phyloP scores from a whole-genome alignment of 53 echinoderm and acorn worm species.

The Apostichopus leukothele region DNA sequence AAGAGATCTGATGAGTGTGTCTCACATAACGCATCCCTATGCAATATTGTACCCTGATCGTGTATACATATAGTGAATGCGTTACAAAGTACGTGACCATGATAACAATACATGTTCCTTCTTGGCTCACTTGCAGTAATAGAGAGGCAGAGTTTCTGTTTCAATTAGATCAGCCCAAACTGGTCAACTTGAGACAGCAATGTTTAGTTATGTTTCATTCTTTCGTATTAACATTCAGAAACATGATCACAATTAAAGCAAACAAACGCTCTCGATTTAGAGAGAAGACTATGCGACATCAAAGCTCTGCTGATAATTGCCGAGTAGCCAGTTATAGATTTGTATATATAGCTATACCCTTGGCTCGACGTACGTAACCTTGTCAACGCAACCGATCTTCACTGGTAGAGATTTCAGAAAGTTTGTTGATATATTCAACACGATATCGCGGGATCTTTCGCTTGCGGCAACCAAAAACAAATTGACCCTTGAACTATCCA shows the following conservation, averaged over 20 bases:
- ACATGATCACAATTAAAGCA: not conserved
- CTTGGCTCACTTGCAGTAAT: too few relatives aligned
- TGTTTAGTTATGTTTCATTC: not conserved
- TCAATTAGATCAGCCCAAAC: too few relatives aligned
- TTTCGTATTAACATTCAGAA: not conserved
- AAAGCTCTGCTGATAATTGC: conserved; percentile 13
- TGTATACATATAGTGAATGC: too few relatives aligned
- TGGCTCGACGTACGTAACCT: not conserved
- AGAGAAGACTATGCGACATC: not conserved
- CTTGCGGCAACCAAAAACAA: not conserved
- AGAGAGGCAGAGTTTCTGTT: too few relatives aligned
- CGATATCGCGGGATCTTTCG: conserved; percentile 2
- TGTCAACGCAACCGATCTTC: not conserved
- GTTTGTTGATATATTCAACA: conserved; percentile 40
- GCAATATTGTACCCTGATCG: too few relatives aligned
- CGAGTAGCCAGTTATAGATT: not conserved
- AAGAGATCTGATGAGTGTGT: too few relatives aligned
- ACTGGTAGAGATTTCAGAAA: too few relatives aligned
- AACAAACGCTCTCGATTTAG: not conserved
- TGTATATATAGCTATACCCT: not conserved
- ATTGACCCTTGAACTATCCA: not conserved
- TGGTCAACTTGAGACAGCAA: not conserved
- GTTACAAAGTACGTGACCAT: too few relatives aligned
- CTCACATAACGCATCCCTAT: too few relatives aligned
- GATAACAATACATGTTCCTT: too few relatives aligned